Evolutionary conservation across 2,113 vertebrate genomes (phyloP).

Genomic region (Furnarius figulus): DNA sequence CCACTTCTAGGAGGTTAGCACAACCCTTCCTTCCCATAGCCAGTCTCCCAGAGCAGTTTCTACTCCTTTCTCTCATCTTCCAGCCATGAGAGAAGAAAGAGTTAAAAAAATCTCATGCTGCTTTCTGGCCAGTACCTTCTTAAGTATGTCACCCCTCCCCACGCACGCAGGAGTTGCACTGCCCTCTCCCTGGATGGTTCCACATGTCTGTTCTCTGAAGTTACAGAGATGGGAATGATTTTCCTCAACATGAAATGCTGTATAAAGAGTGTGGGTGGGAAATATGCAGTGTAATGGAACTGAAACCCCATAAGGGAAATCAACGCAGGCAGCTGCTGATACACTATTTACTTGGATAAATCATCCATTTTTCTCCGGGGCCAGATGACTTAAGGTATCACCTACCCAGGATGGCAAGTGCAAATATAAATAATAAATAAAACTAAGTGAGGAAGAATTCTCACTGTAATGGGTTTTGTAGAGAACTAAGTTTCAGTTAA

Average conservation of each 20-base stretch:
- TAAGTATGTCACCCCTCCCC: background rate
- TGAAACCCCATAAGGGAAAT: slow-evolving; percentile 65
- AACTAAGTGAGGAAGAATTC: slow-evolving; percentile 59
- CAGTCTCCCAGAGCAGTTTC: background rate
- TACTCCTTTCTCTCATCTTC: background rate
- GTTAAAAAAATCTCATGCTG: background rate
- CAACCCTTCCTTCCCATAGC: background rate
- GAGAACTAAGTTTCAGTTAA: slow-evolving; percentile 76
- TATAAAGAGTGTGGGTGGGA: slow-evolving; percentile 50
- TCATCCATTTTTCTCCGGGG: slow-evolving; percentile 56
- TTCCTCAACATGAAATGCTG: slow-evolving; percentile 37
- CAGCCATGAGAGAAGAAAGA: background rate
- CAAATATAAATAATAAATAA: slow-evolving; percentile 74
- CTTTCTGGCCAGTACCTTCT: background rate
- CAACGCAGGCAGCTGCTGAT: slow-evolving; percentile 49
- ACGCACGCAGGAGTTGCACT: background rate
- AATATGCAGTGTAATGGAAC: slow-evolving; percentile 47
- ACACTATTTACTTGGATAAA: slow-evolving; percentile 72
- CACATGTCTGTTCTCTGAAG: slow-evolving; percentile 35
- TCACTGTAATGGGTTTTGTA: slow-evolving; percentile 61
- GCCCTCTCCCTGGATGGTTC: slow-evolving; percentile 40
- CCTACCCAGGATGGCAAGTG: slow-evolving; percentile 64
- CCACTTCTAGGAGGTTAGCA: background rate
- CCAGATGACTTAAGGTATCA: slow-evolving; percentile 65
- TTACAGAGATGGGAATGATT: slow-evolving; percentile 46